These are phyloP conservation scores for Oxytorus armatus DNA, from an alignment of 2,888 invertebrate species.

Conservation along the genomic window DNA sequence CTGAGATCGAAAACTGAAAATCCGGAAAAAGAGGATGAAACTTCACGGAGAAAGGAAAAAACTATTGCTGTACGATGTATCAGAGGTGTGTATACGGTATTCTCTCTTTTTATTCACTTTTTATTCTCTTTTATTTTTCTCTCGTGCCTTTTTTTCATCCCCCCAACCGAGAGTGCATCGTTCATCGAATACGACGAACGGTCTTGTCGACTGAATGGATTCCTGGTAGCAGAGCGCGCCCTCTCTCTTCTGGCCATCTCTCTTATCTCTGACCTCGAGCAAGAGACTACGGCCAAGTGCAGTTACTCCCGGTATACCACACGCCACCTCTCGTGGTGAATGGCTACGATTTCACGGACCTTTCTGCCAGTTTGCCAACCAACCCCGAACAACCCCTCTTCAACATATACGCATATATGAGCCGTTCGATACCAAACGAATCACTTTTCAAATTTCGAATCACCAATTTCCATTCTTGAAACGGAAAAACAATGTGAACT, in stretches of 20 bases:
- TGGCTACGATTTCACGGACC: conserved; percentile 64
- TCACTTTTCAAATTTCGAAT: background rate
- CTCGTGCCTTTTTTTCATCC: conserved; percentile 49
- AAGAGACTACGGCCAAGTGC: conserved; percentile 67
- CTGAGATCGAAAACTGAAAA: conserved; percentile 43
- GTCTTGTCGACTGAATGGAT: conserved; percentile 52
- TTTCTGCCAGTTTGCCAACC: conserved; percentile 53
- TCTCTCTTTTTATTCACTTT: conserved; percentile 52
- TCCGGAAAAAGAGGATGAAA: conserved; percentile 25
- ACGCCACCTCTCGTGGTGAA: conserved; percentile 54
- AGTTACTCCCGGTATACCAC: conserved; percentile 59
- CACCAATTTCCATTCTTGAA: background rate
- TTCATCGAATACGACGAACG: conserved; percentile 59
- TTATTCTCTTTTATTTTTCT: conserved; percentile 33
- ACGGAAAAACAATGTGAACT: too few relatives aligned
- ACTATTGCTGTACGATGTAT: conserved; percentile 17
- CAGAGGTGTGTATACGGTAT: conserved; percentile 29
- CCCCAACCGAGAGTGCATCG: conserved; percentile 54
- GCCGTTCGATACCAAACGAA: background rate
- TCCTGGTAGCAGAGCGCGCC: conserved; percentile 23
- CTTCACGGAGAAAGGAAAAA: conserved; percentile 4
- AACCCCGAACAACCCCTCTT: conserved; percentile 32
- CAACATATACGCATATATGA: background rate
- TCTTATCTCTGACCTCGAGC: conserved; percentile 66
- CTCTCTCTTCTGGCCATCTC: conserved; percentile 42